A percentile compares a stretch with the other conserved stretches of the same genome.
phyloP scores from a whole-genome alignment of 2,113 vertebrate genomes.

The Gorsachius goisagi region DNA sequence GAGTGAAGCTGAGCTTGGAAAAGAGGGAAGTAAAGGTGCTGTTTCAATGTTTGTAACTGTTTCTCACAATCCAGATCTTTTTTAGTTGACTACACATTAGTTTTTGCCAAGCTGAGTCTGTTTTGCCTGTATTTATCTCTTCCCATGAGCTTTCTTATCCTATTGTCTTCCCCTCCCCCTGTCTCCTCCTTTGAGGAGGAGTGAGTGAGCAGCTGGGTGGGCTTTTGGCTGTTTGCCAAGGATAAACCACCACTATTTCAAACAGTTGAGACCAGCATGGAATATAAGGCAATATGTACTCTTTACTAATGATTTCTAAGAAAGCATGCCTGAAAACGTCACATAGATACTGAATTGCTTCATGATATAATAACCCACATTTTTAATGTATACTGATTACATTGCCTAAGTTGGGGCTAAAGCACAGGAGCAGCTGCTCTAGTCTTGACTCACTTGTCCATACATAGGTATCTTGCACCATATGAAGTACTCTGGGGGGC shows the following conservation, averaged over 20 bases:
- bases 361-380: neutral
- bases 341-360: neutral
- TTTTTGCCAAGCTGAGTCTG: neutral
- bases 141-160: neutral
- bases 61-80: neutral
- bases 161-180: neutral
- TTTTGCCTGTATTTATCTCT: neutral
- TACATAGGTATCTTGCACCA: rapidly evolving
- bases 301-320: neutral
- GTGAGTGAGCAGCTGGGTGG: neutral
- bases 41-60: neutral
- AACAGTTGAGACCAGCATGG: neutral
- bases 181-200: neutral
- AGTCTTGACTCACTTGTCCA: neutral
- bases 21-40: neutral
- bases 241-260: neutral
- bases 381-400: neutral
- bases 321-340: neutral
- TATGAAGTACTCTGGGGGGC: neutral
- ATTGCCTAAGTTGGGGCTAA: neutral
- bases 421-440: neutral
- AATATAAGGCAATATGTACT: neutral
- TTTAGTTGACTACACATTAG: neutral
- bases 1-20: neutral
- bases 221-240: neutral